These are phyloP conservation scores for Tipula unca DNA, from an alignment of 2,888 invertebrate species.

Conservation along the genomic window DNA sequence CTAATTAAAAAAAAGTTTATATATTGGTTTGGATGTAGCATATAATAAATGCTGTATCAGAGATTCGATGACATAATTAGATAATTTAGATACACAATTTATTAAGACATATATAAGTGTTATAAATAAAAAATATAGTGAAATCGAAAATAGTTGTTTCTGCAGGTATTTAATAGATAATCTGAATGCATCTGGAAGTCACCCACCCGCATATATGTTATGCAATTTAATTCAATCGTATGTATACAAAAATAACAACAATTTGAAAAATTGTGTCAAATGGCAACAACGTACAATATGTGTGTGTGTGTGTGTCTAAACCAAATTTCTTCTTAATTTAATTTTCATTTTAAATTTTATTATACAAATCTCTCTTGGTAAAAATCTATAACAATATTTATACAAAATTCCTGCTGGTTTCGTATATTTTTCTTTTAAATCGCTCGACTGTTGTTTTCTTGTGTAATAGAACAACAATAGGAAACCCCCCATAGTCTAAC, in stretches of 20 bases:
- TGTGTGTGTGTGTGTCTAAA: background rate
- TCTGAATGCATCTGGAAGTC: background rate
- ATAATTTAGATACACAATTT: background rate
- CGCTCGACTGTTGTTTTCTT: slow-evolving; percentile 1
- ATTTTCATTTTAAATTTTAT: background rate
- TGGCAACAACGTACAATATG: background rate
- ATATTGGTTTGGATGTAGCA: background rate
- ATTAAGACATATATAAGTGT: background rate
- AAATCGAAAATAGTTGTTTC: background rate
- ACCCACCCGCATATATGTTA: background rate
- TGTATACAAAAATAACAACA: background rate
- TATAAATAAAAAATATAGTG: background rate
- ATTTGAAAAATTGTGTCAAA: background rate
- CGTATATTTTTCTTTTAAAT: background rate
- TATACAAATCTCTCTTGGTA: background rate
- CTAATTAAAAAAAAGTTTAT: background rate
- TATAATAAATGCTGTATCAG: background rate
- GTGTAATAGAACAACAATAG: background rate
- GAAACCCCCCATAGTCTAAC: slow-evolving; percentile 4
- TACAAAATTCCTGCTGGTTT: slow-evolving; percentile 8
- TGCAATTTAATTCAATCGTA: background rate
- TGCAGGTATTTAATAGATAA: background rate
- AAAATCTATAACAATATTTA: background rate
- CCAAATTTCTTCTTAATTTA: background rate
- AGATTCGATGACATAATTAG: background rate